phyloP scores from a whole-genome alignment of 2,113 vertebrate genomes.

The Thryonomys swinderianus region DNA sequence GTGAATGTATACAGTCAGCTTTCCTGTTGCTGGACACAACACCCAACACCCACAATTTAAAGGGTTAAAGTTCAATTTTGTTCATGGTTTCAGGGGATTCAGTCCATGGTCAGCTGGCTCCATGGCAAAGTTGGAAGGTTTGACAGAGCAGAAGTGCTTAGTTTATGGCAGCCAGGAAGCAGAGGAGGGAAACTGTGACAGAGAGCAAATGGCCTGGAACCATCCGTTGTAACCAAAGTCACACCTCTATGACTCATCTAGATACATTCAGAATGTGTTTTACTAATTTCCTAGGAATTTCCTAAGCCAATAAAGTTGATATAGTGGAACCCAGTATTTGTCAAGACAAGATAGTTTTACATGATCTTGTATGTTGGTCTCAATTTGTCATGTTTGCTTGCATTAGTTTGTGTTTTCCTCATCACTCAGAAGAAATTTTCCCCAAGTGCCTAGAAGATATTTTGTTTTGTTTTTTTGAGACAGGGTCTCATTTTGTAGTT shows the following conservation, averaged over 20 bases:
- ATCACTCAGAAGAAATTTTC: not conserved
- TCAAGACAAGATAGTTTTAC: slow-evolving; percentile 19
- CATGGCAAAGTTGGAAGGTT: not conserved
- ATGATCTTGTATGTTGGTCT: not conserved
- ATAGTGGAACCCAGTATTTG: not conserved
- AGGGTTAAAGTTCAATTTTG: not conserved
- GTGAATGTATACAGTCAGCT: not conserved
- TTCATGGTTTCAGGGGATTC: not conserved
- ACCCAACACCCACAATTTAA: not conserved
- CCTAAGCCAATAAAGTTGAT: not conserved
- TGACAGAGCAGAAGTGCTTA: not conserved
- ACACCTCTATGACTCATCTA: not conserved
- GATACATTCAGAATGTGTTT: not conserved
- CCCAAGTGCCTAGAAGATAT: not conserved
- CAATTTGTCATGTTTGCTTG: not conserved
- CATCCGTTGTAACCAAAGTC: not conserved
- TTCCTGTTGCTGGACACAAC: not conserved
- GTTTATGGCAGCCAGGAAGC: not conserved
- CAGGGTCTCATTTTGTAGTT: too few relatives aligned
- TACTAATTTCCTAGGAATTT: not conserved
- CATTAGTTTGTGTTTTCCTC: not conserved
- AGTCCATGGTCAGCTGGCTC: not conserved
- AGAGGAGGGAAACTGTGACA: not conserved
- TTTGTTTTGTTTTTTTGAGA: too few relatives aligned
- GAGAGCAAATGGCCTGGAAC: not conserved